Evolutionary conservation across 2,888 invertebrate genomes (phyloP).

Genomic region (Hermodice carunculata): DNA sequence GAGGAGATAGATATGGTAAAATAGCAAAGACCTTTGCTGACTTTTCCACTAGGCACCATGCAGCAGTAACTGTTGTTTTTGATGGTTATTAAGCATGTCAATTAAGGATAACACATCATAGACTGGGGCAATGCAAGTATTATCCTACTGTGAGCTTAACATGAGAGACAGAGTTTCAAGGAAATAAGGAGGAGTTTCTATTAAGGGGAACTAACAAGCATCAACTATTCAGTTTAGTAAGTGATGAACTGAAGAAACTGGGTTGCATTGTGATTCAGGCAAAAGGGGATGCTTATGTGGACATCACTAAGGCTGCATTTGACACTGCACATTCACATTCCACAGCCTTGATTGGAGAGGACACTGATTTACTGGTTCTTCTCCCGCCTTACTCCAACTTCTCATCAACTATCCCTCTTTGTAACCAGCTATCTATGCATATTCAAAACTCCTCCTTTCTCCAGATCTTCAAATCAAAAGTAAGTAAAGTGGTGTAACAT

Average conservation of each 20-base stretch:
- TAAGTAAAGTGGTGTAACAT: too few relatives aligned
- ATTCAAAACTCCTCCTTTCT: too few relatives aligned
- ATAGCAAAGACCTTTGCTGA: constrained; percentile 21
- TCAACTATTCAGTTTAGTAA: constrained; percentile 22
- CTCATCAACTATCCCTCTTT: too few relatives aligned
- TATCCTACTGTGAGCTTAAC: constrained; percentile 19
- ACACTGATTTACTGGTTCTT: constrained; percentile 28
- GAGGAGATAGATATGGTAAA: constrained; percentile 26
- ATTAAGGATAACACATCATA: constrained; percentile 29
- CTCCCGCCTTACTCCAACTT: too few relatives aligned
- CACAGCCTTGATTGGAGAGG: constrained; percentile 32
- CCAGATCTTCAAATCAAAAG: too few relatives aligned
- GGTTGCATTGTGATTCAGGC: constrained; percentile 17
- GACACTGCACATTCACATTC: not conserved
- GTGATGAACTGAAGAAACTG: constrained; percentile 12
- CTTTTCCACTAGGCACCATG: constrained; percentile 17
- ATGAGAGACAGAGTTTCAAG: constrained; percentile 20
- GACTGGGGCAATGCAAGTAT: constrained; percentile 5
- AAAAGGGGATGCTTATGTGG: not conserved
- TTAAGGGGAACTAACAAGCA: constrained; percentile 26
- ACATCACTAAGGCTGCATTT: constrained; percentile 7
- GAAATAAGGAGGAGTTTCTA: constrained; percentile 35
- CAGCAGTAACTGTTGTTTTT: constrained; percentile 28
- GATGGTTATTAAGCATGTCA: constrained; percentile 25
- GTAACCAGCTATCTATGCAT: too few relatives aligned